Evolutionary conservation across 2,888 invertebrate species (phyloP).

Genomic region (Polylopha cassiicola): DNA sequence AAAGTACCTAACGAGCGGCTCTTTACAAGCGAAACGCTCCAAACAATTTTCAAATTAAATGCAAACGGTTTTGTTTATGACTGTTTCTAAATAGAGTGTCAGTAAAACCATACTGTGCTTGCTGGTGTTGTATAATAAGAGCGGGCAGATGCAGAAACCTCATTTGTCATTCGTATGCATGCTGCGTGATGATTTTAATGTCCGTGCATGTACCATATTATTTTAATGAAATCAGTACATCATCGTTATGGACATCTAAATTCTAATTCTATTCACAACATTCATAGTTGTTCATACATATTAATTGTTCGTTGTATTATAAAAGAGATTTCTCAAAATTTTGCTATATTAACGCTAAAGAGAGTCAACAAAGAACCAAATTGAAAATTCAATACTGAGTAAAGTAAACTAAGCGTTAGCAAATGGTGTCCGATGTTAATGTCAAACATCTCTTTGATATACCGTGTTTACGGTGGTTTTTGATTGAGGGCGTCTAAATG

Average conservation of each 20-base stretch:
- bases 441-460: constrained; percentile 16
- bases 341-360: too few relatives aligned
- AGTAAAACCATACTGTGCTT: constrained; percentile 6
- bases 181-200: constrained; percentile 3
- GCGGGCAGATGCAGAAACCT: not conserved
- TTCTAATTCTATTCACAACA: constrained; percentile 10
- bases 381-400: too few relatives aligned
- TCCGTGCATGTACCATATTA: constrained; percentile 9
- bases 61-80: constrained; percentile 31
- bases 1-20: constrained; percentile 59
- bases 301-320: constrained; percentile 8
- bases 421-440: constrained; percentile 6
- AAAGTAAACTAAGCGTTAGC: too few relatives aligned
- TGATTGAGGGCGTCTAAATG: constrained; percentile 44
- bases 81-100: constrained; percentile 14
- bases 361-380: too few relatives aligned
- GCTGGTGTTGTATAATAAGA: not conserved
- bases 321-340: too few relatives aligned
- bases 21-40: constrained; percentile 50
- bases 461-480: constrained; percentile 24
- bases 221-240: constrained; percentile 1
- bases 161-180: not conserved
- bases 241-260: constrained; percentile 14
- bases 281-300: constrained; percentile 18
- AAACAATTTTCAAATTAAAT: constrained; percentile 29